phyloP scores from a whole-genome alignment of 2,888 invertebrate species.

The Venusia cambrica region DNA sequence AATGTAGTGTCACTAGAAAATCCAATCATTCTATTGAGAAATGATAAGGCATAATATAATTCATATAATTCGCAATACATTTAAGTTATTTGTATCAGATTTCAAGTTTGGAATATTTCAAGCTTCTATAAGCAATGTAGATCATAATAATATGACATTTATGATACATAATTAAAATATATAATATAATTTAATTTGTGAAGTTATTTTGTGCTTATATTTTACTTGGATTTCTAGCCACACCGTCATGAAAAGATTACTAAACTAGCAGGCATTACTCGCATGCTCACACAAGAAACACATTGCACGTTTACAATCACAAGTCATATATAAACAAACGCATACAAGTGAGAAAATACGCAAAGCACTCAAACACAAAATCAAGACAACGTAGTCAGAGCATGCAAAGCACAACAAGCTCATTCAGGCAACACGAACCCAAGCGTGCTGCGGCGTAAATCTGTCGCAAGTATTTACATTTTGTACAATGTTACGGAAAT shows the following conservation, averaged over 20 bases:
- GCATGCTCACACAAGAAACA: constrained; percentile 20
- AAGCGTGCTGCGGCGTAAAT: constrained; percentile 39
- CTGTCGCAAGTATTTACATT: constrained; percentile 51
- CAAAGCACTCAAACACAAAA: constrained; percentile 15
- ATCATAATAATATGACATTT: no score
- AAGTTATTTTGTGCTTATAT: background rate
- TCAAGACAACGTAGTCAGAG: constrained; percentile 14
- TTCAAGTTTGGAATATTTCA: no score
- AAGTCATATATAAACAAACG: constrained; percentile 13
- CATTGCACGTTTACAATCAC: constrained; percentile 1
- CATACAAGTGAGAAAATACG: constrained; percentile 13
- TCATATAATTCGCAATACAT: constrained; percentile 1
- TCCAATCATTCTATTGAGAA: constrained; percentile 3
- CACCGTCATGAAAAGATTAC: constrained; percentile 26
- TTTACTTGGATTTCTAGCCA: constrained; percentile 30
- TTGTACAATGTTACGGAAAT: constrained; percentile 35
- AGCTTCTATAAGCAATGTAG: no score
- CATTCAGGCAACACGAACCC: constrained; percentile 26
- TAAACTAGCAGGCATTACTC: constrained; percentile 25
- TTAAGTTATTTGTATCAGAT: constrained; percentile 5
- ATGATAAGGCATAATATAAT: constrained; percentile 1
- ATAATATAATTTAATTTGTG: constrained; percentile 1
- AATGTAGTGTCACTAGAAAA: constrained; percentile 29
- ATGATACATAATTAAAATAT: no score
- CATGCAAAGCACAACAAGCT: constrained; percentile 22